Evolutionary conservation across 2,797 vertebrate genomes (phyloP).

Genomic region (Thamnophis elegans): DNA sequence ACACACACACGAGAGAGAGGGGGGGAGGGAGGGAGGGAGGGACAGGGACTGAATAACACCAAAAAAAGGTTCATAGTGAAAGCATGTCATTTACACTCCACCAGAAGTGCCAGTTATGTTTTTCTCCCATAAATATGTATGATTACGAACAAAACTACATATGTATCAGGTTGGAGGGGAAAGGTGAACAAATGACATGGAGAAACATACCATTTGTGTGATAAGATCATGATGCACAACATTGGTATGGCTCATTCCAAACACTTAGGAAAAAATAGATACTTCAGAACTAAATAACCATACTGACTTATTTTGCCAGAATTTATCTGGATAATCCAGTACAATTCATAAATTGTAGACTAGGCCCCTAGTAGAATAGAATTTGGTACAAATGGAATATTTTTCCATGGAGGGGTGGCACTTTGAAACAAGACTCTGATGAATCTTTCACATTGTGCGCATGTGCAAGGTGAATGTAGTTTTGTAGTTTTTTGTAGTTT

Average conservation of each 20-base stretch:
- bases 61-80: neutral
- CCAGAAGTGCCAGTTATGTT: neutral
- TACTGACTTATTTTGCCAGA: neutral
- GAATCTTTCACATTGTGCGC: no score
- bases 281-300: neutral
- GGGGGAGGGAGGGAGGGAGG: no score
- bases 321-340: neutral
- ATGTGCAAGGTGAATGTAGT: no score
- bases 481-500: no score
- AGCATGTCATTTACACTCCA: neutral
- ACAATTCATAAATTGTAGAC: neutral
- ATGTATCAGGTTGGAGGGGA: neutral
- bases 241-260: neutral
- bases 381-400: slow-evolving; percentile 29
- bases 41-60: neutral
- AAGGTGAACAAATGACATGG: neutral
- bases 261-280: neutral
- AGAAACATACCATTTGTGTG: neutral
- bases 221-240: neutral
- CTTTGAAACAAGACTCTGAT: slow-evolving; percentile 33
- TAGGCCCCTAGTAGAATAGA: neutral
- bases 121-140: neutral
- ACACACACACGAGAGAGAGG: no score
- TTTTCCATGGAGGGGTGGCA: slow-evolving; percentile 27
- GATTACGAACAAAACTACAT: neutral